phyloP scores from a whole-genome alignment of 2,888 invertebrate species.

The Volucella zonaria region DNA sequence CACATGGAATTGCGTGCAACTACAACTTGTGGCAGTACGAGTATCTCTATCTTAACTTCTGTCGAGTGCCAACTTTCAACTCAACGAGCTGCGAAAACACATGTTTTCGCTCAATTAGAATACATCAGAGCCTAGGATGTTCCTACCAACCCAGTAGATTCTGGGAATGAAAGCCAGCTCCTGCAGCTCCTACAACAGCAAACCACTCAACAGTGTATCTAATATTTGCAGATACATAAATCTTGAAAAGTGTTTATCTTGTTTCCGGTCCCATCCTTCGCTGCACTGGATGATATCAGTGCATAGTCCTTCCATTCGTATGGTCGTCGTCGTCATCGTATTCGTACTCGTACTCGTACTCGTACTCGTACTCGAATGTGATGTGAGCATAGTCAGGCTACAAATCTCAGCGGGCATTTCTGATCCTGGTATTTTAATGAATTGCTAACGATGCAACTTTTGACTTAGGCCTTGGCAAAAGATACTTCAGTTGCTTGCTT shows the following conservation, averaged over 20 bases:
- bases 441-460: conserved; percentile 68
- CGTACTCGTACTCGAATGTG: neutral
- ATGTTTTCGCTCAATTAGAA: conserved; percentile 69
- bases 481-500: conserved; percentile 37
- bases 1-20: conserved; percentile 18
- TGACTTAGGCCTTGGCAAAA: conserved; percentile 57
- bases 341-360: conserved; percentile 8
- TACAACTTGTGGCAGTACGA: neutral
- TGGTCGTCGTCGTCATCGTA: neutral
- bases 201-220: conserved; percentile 56
- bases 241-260: conserved; percentile 64
- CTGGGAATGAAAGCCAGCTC: no score
- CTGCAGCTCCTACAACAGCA: conserved; percentile 29
- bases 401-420: conserved; percentile 59
- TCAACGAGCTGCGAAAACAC: conserved; percentile 63
- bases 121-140: conserved; percentile 6
- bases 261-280: conserved; percentile 36
- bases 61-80: conserved; percentile 37
- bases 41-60: conserved; percentile 1
- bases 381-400: conserved; percentile 19
- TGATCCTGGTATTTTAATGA: conserved; percentile 64
- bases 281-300: conserved; percentile 27
- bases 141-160: no score
- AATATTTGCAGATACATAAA: conserved; percentile 60
- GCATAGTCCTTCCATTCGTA: no score